These are phyloP conservation scores for Lithophane leautieri DNA, from an alignment of 2,888 invertebrate genomes.

Conservation along the genomic window DNA sequence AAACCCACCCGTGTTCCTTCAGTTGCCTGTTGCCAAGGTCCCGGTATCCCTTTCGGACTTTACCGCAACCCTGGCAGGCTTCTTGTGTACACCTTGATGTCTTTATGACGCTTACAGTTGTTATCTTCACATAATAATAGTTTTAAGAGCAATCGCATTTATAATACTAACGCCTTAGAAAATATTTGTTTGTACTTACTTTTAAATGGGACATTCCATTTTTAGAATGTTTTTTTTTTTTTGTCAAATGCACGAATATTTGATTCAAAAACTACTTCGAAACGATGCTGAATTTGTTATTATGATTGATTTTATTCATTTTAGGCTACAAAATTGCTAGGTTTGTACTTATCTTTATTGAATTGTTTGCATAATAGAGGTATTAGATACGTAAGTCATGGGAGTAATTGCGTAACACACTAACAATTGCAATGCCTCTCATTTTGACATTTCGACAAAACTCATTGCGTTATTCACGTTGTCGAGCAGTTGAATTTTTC, in stretches of 20 bases:
- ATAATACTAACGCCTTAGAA: conserved; percentile 16
- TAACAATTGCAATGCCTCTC: neutral
- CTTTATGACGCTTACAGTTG: conserved; percentile 23
- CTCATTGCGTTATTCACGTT: too few relatives aligned
- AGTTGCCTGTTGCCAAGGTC: too few relatives aligned
- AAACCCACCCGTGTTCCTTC: too few relatives aligned
- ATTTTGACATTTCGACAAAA: neutral
- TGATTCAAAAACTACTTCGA: neutral
- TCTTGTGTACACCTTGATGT: conserved; percentile 4
- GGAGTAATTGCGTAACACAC: neutral
- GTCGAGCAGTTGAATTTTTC: neutral
- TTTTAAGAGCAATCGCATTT: conserved; percentile 55
- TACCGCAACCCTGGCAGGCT: too few relatives aligned
- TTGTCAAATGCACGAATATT: neutral
- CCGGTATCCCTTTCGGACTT: too few relatives aligned
- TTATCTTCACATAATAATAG: conserved; percentile 28
- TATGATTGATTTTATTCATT: conserved; percentile 1
- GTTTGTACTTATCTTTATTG: conserved; percentile 41
- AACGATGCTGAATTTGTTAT: conserved; percentile 2
- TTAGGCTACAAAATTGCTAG: conserved; percentile 17
- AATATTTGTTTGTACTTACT: conserved; percentile 44
- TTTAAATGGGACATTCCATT: conserved; percentile 56
- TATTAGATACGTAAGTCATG: too few relatives aligned
- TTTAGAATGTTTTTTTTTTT: conserved; percentile 16
- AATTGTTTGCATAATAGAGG: conserved; percentile 16